Percentiles rank a stretch among this genome's conserved stretches.
Conservation (phyloP, 2,888 invertebrate genomes). For the Crioceris asparagi region DNA sequence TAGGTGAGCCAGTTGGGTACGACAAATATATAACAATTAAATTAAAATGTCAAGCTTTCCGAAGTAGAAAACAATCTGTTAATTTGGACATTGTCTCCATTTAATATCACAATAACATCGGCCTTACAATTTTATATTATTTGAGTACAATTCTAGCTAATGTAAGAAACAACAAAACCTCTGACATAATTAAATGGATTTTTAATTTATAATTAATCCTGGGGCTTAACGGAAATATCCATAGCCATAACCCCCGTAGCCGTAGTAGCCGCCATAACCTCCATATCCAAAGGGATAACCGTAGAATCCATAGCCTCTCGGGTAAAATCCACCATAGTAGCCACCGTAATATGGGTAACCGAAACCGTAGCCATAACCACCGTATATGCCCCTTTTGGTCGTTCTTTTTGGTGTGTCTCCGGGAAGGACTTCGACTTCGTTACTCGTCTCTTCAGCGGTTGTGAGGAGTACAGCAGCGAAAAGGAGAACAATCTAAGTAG, state of each 20-base stretch:
- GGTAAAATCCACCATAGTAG: slow-evolving; percentile 2
- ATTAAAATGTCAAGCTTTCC: too few species aligned
- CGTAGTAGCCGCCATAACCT: slow-evolving; percentile 1
- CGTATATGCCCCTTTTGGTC: slow-evolving; percentile 3
- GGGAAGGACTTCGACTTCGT: slow-evolving; percentile 1
- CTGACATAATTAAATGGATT: too few species aligned
- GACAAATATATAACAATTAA: too few species aligned
- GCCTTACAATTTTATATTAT: too few species aligned
- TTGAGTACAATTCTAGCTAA: too few species aligned
- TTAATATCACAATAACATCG: too few species aligned
- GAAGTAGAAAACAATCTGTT: too few species aligned
- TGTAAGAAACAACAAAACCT: too few species aligned
- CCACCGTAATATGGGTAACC: slow-evolving; percentile 2
- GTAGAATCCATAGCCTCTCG: not conserved
- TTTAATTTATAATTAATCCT: too few species aligned
- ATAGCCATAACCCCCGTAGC: not conserved
- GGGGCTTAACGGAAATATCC: slow-evolving; percentile 1
- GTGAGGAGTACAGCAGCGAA: too few species aligned
- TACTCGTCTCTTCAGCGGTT: not conserved
- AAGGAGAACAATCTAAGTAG: not conserved
- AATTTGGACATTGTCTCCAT: too few species aligned
- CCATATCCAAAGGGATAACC: not conserved
- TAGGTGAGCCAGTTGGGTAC: too few species aligned
- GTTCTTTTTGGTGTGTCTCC: not conserved
- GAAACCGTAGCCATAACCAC: slow-evolving; percentile 2